Evolutionary conservation across 2,797 vertebrate genomes (phyloP), one percentile per base, ranked within the genome.

Genomic region (Gymnoscopelus microlampas): DNA sequence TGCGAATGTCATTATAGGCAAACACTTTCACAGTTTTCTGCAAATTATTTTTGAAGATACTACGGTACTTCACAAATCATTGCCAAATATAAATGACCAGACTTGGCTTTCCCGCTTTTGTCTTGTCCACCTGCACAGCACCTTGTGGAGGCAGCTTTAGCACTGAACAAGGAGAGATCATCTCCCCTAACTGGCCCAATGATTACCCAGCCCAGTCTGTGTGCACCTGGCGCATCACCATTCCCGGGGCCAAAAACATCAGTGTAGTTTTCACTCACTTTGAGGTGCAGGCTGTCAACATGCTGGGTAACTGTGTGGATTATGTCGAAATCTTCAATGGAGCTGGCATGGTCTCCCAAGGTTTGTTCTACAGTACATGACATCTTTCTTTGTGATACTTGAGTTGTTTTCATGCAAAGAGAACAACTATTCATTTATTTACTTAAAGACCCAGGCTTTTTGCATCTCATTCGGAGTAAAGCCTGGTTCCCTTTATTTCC

Each of bases 181-280:
- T 10, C 4, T 94, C 93, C 66, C 93, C 92, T 2, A 85, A 90
- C 71, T 95, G 93, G 93, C 92, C 92, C 32, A 60, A 9, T 8
- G 71, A 85, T 67, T 94, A 94, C 72, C 67, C 78, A 1, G 60
- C 71, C 14, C 91, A 86, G 73, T 84, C 79, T 2, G 90, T 85
- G 67, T 95, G 94, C 86, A 95, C 92, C 1, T 95, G 94, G 94
- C 87, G 54, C 48, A 85, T 95, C 73, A 69, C 50, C 15, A 53
- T 89, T n/a, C 81, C 84, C 7, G 73, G 82, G 3, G 77, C 83
- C 49, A 76, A 75, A 73, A 81, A 0, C 15, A 71, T 94, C 65
- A 71, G 89, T 19, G 68, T 95, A 0, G 77, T 11, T 49, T 94
- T 95, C 74, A 94, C 89, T 76, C 86, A 93, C 77, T 95, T 95